These are phyloP conservation scores for Drosophila orosa DNA, from an alignment of 1,140 invertebrate species.

Conservation along the genomic window DNA sequence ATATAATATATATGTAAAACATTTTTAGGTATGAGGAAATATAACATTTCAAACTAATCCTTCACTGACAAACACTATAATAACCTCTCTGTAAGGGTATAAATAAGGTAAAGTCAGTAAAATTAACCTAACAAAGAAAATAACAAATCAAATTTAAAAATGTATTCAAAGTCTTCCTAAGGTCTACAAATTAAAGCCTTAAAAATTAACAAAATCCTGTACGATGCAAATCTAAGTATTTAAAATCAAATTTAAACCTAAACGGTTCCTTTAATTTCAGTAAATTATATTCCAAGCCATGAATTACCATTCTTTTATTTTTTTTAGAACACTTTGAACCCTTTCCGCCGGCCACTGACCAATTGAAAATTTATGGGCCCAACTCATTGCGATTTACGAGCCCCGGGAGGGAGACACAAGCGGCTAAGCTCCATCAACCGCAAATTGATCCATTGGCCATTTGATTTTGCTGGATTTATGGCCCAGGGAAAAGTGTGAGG, in stretches of 20 bases:
- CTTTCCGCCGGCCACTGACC: constrained; percentile 37
- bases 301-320: constrained; percentile 3
- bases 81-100: too few relatives aligned
- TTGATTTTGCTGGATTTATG: constrained; percentile 80
- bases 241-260: not conserved
- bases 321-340: not conserved
- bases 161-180: too few relatives aligned
- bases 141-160: too few relatives aligned
- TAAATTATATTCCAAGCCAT: not conserved
- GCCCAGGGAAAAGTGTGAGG: constrained; percentile 28
- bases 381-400: constrained; percentile 78
- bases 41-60: too few relatives aligned
- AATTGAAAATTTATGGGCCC: constrained; percentile 78
- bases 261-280: not conserved
- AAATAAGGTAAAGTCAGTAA: too few relatives aligned
- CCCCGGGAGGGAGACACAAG: constrained; percentile 64
- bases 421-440: constrained; percentile 68
- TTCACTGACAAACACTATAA: too few relatives aligned
- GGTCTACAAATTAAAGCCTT: too few relatives aligned
- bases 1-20: too few relatives aligned
- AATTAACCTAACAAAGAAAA: too few relatives aligned
- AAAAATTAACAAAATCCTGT: too few relatives aligned
- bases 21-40: too few relatives aligned
- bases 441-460: constrained; percentile 80
- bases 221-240: not conserved